phyloP scores from a whole-genome alignment of 1,140 invertebrate species.

The Drosophila hydei region DNA sequence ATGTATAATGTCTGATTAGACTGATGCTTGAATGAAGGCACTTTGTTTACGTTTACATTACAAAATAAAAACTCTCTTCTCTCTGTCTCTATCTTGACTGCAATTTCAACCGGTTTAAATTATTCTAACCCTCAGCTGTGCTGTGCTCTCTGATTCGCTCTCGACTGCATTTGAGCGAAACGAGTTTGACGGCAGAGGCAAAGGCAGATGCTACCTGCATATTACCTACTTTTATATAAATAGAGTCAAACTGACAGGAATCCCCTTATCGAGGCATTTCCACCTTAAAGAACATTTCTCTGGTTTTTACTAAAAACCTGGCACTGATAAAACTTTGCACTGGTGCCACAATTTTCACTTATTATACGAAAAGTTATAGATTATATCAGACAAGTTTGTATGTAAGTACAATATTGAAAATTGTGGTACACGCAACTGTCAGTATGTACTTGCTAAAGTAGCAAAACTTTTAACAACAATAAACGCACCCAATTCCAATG shows the following conservation, averaged over 20 bases:
- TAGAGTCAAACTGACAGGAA: background rate
- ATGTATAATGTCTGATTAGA: background rate
- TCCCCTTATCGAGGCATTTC: background rate
- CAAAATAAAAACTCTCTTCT: conserved; percentile 11
- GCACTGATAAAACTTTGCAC: conserved; percentile 14
- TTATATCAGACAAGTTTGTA: conserved; percentile 46
- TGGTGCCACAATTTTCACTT: conserved; percentile 19
- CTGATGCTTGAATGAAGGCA: conserved; percentile 15
- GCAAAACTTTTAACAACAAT: conserved; percentile 53
- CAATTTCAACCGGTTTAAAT: background rate
- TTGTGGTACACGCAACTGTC: conserved; percentile 5
- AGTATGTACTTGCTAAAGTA: conserved; percentile 38
- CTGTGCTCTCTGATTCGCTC: background rate
- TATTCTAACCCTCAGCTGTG: background rate
- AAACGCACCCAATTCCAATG: conserved; percentile 43
- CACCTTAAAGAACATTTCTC: background rate
- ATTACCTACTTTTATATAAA: conserved; percentile 3
- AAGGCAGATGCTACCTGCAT: background rate
- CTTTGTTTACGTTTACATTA: conserved; percentile 45
- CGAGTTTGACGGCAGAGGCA: conserved; percentile 21
- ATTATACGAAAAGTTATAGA: conserved; percentile 42
- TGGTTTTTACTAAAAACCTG: no score
- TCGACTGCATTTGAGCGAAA: background rate
- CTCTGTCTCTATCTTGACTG: background rate
- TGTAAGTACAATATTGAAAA: conserved; percentile 34